phyloP scores from a whole-genome alignment of 2,113 vertebrate species.

The Aleadryas rufinucha region DNA sequence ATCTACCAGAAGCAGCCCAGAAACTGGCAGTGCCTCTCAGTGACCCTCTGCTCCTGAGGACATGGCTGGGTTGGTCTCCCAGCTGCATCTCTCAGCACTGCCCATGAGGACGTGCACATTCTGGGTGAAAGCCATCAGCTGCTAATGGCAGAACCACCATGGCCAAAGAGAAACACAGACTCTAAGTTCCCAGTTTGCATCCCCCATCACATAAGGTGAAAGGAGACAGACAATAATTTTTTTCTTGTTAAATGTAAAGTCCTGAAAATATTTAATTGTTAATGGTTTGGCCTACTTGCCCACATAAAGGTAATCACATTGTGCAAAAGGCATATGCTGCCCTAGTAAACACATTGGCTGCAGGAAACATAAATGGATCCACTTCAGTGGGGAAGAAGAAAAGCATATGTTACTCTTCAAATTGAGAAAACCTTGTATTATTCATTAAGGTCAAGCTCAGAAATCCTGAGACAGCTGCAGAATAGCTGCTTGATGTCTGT shows the following conservation, averaged over 20 bases:
- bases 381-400: neutral
- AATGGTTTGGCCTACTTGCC: neutral
- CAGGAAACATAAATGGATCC: neutral
- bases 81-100: fast-evolving
- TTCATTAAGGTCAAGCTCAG: conserved; percentile 44
- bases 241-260: neutral
- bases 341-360: neutral
- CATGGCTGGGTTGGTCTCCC: neutral
- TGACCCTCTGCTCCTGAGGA: neutral
- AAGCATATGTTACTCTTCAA: conserved; percentile 18
- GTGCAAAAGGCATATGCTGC: neutral
- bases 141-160: neutral
- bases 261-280: neutral
- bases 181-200: neutral
- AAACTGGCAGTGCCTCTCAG: neutral
- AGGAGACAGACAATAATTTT: neutral
- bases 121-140: neutral
- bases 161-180: neutral
- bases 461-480: neutral
- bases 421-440: neutral
- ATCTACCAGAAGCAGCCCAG: neutral
- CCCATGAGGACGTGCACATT: neutral
- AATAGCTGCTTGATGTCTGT: neutral
- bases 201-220: neutral
- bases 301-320: neutral